These are phyloP conservation scores for Hemiprocne comata DNA, from an alignment of 2,113 vertebrate genomes.

Conservation along the genomic window DNA sequence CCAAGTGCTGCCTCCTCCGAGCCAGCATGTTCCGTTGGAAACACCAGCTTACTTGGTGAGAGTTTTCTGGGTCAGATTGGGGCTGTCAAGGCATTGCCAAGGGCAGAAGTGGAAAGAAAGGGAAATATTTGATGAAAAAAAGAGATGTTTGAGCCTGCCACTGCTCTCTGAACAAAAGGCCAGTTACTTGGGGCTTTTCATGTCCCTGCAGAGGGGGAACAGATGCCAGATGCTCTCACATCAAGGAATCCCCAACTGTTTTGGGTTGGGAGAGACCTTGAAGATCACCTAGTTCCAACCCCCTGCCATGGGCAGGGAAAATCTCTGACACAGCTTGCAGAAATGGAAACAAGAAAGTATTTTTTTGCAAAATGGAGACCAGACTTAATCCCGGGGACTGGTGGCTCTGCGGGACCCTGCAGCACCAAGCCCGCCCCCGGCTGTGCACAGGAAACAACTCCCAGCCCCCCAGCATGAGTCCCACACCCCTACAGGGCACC, in stretches of 20 bases:
- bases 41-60: fast-evolving
- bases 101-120: neutral
- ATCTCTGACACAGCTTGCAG: neutral
- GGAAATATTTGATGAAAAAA: neutral
- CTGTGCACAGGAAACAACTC: too few species aligned
- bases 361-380: too few species aligned
- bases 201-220: neutral
- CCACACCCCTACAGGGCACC: too few species aligned
- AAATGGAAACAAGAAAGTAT: neutral
- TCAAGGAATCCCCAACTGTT: too few species aligned
- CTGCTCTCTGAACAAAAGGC: neutral
- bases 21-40: fast-evolving
- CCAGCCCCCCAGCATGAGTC: too few species aligned
- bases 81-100: neutral
- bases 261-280: too few species aligned
- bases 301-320: too few species aligned
- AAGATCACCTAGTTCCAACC: too few species aligned
- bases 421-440: fast-evolving
- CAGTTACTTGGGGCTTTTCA: fast-evolving
- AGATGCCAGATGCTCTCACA: neutral
- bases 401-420: fast-evolving
- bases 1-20: too few species aligned
- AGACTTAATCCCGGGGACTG: neutral
- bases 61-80: neutral
- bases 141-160: neutral